Conservation (phyloP, 2,113 vertebrate genomes). For the Periophthalmodon schlosseri region DNA sequence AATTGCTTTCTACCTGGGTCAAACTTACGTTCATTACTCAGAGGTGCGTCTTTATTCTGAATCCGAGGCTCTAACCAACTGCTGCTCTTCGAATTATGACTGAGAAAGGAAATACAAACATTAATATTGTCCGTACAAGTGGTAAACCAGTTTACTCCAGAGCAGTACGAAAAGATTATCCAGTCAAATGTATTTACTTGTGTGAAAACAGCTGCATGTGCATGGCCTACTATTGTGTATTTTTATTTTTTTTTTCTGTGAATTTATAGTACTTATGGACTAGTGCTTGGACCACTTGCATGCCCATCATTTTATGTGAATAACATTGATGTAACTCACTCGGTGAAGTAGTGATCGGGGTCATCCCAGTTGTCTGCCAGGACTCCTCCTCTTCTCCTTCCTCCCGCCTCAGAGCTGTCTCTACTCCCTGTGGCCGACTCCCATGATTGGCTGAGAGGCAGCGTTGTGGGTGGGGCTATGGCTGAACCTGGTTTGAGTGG, state of each 20-base stretch:
- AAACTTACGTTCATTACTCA: conserved; percentile 51
- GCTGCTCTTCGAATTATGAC: conserved; percentile 73
- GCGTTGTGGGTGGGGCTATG: conserved; percentile 56
- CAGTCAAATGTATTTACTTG: too few relatives aligned
- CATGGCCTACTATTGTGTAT: too few relatives aligned
- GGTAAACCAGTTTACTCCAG: not conserved
- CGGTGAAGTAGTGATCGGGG: conserved; percentile 71
- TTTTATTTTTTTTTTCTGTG: not conserved
- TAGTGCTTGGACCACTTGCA: not conserved
- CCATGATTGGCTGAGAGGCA: conserved; percentile 75
- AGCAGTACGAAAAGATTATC: not conserved
- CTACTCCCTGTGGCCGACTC: conserved; percentile 55
- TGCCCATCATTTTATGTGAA: not conserved
- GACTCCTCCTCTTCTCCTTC: conserved; percentile 30
- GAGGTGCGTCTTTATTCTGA: conserved; percentile 58
- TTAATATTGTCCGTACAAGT: not conserved
- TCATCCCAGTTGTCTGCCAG: conserved; percentile 77
- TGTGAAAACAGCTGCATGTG: too few relatives aligned
- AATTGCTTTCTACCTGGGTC: not conserved
- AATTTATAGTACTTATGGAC: not conserved
- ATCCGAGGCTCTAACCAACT: conserved; percentile 71
- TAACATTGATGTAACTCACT: conserved; percentile 52
- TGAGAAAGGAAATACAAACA: conserved; percentile 44
- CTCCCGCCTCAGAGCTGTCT: conserved; percentile 39
- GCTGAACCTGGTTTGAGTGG: conserved; percentile 16